Base-by-base conservation (phyloP, 2,797 vertebrate genomes). In the Brachymystax lenok region DNA sequence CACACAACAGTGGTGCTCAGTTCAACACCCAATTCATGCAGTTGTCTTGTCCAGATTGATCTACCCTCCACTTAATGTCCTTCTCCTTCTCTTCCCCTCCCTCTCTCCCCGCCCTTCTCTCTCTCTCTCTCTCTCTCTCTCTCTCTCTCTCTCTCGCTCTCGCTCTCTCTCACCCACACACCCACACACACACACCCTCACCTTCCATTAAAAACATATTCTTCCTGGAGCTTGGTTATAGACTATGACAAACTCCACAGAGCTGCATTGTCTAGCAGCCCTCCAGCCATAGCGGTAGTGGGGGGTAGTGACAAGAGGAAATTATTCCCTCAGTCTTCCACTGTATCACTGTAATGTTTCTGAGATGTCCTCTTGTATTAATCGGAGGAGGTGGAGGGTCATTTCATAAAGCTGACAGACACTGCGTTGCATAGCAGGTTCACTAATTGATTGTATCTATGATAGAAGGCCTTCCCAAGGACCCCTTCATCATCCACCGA, bases 11-110 rank as follows among this genome's bases (percentile, higher is more conserved):
- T 46, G 35, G 61, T 73, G 61, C 35, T 24, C 27, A 17, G 19
- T 59, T 21, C 68, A 46, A 35, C 68, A 50, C 56, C 69, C 69
- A 35, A 56, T 77, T 81, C 74, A 79, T 69, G 52, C 17, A 72
- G 16, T 13, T 74, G 79, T 85, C 79, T 73, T 67, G 21, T 50
- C 5, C 59, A 74, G 86, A 88, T 83, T 74, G 84, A 87, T 86
- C 72, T 79, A 35, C 69, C 50, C 0, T 56, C 40, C 28, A 16
- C 67, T 74, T 83, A 82, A 84, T 81, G 78, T 73, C 81, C 73
- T 69, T 68, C 46, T 77, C 35, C 27, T 50, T 30, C 28, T 40
- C 35, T 7, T 2, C 6, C 35, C 35, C 35, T 7, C 35, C 8
- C 5, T 33, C 33, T 33, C 33, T 5, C 6, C 6, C 33, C 6